phyloP scores from a whole-genome alignment of 2,113 vertebrate genomes.

The Suncus etruscus region DNA sequence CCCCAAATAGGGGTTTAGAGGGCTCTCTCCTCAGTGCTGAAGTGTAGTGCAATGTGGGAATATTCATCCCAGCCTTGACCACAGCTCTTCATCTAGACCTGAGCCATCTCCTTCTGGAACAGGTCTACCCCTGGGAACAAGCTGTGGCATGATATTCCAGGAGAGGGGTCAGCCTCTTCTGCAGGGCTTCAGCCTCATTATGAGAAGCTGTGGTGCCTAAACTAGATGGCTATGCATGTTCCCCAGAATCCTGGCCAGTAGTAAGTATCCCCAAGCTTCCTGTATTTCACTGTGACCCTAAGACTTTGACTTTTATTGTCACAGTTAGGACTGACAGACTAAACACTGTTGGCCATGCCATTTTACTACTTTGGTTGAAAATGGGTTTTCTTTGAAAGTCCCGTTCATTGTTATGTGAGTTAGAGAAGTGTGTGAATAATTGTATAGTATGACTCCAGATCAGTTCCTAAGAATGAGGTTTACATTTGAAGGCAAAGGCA shows the following conservation, averaged over 20 bases:
- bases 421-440: background rate
- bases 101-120: background rate
- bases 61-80: background rate
- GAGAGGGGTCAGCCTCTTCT: background rate
- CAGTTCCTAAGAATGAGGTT: slow-evolving; percentile 9
- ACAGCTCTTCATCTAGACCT: background rate
- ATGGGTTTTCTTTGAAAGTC: slow-evolving; percentile 21
- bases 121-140: slow-evolving; percentile 30
- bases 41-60: background rate
- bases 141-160: background rate
- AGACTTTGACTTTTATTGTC: background rate
- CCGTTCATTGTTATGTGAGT: slow-evolving; percentile 39
- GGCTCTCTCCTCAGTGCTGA: background rate
- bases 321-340: background rate
- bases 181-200: background rate
- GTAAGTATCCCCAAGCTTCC: background rate
- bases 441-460: slow-evolving; percentile 3
- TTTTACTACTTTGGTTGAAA: background rate
- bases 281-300: background rate
- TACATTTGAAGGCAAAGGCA: slow-evolving; percentile 45
- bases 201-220: background rate
- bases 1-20: background rate
- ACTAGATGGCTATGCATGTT: background rate
- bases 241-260: background rate
- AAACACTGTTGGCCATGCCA: background rate